Conservation (phyloP, 2,113 vertebrate genomes). For the Rattus rattus region DNA sequence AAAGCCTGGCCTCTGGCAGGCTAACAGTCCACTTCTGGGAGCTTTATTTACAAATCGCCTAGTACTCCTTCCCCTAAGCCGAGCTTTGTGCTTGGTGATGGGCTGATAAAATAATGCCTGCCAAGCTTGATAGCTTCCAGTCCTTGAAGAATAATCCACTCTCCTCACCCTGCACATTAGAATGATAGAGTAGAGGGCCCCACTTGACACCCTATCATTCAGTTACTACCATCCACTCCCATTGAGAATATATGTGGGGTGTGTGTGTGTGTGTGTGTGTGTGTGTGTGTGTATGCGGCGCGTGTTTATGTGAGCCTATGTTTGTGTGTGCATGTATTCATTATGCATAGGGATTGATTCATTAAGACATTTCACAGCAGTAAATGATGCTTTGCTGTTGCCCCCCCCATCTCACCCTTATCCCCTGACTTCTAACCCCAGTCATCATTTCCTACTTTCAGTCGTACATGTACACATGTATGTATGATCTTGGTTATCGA, state of each 20-base stretch:
- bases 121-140: not conserved
- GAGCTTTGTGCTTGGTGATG: not conserved
- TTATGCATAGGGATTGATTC: not conserved
- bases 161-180: not conserved
- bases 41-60: slow-evolving; percentile 67
- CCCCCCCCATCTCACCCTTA: not conserved
- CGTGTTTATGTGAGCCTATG: not conserved
- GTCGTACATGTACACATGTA: not conserved
- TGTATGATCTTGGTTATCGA: too few species aligned
- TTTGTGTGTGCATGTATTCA: not conserved
- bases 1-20: slow-evolving; percentile 68
- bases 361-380: not conserved
- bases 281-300: not conserved
- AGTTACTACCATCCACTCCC: not conserved
- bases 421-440: not conserved
- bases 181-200: not conserved
- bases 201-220: accelerated
- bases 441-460: not conserved
- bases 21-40: slow-evolving; percentile 88
- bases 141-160: not conserved
- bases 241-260: not conserved
- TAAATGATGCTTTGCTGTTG: not conserved
- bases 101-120: slow-evolving; percentile 1
- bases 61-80: not conserved
- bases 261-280: not conserved